Base-by-base conservation (phyloP, 2,888 invertebrate genomes). In the Synanthedon vespiformis region DNA sequence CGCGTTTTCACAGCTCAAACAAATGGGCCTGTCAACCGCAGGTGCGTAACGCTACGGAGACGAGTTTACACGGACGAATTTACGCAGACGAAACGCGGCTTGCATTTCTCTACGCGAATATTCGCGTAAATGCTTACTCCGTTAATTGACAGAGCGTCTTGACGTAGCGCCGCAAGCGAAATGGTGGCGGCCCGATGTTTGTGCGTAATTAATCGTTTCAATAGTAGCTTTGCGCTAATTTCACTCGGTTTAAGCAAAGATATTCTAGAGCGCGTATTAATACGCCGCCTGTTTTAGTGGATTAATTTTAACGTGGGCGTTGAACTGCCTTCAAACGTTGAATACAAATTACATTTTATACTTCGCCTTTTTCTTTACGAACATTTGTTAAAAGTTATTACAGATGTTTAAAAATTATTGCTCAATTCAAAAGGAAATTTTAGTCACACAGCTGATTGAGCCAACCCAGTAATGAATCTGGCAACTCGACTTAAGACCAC, bases 21-120 rank as follows among this genome's bases (percentile, higher is more conserved):
- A 80, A 82, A 83, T 81, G 78, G 72, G 70, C 61, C 74, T 80
- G 83, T 80, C 83, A 80, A 74, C 76, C 80, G 65, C 82, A 83
- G 81, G 78, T 81, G 82, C 69, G 73, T 69, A 65, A 56, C 58
- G 57, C 61, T 56, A 62, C 62, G 61, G 53, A 58, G 54, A 50
- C 55, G 55, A 52, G 53, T 55, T 52, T 54, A 50, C 53, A 44
- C 44, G 44, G 44, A 14, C 44, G 44, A 44, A 44, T 44, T 44
- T 44, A 44, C 44, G 44, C 4, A 44, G 44, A 44, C 44, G 44
- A 44, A 44, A 12, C 12, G 44, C 44, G 13, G 44, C 44, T 10
- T 44, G 44, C 13, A 14, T 44, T 44, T 44, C 44, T 44, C 44
- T 6, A 13, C 44, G 44, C 74, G 67, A 74, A 73, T 76, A 72